Conservation (phyloP, 30 jellyfish, hydroid and myxozoan genomes). For the Sanderia malayensis region DNA sequence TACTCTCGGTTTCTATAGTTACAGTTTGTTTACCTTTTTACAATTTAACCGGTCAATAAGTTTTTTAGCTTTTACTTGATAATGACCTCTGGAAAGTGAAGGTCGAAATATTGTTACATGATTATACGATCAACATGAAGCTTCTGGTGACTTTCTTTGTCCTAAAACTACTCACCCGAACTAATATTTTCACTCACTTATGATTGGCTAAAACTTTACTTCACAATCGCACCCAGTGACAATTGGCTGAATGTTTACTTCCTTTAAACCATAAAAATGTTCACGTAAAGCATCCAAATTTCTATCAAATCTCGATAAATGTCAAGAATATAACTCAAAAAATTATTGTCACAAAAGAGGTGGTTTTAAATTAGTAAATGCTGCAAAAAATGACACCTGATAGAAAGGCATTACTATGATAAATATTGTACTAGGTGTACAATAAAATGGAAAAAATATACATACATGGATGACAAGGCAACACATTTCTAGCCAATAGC, state of each 20-base stretch:
- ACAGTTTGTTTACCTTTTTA: neutral
- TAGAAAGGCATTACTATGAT: neutral
- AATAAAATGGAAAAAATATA: neutral
- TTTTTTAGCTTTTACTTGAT: neutral
- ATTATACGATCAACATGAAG: neutral
- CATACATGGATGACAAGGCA: conserved; percentile 71
- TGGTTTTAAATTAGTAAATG: too few species aligned
- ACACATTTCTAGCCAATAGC: conserved; percentile 52
- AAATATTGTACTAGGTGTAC: neutral
- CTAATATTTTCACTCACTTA: neutral
- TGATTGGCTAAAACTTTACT: too few species aligned
- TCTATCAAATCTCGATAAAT: too few species aligned
- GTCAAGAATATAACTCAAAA: too few species aligned
- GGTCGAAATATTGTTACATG: neutral
- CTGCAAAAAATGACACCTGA: too few species aligned
- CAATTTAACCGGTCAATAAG: neutral
- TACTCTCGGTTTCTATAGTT: neutral
- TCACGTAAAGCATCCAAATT: too few species aligned
- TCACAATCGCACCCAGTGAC: too few species aligned
- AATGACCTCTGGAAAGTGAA: neutral
- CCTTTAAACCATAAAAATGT: too few species aligned
- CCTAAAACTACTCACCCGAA: neutral
- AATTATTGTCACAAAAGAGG: too few species aligned
- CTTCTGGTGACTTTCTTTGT: neutral
- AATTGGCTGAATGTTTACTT: too few species aligned